Conservation (phyloP, 2,888 invertebrate species). For the Drosophila histrio region DNA sequence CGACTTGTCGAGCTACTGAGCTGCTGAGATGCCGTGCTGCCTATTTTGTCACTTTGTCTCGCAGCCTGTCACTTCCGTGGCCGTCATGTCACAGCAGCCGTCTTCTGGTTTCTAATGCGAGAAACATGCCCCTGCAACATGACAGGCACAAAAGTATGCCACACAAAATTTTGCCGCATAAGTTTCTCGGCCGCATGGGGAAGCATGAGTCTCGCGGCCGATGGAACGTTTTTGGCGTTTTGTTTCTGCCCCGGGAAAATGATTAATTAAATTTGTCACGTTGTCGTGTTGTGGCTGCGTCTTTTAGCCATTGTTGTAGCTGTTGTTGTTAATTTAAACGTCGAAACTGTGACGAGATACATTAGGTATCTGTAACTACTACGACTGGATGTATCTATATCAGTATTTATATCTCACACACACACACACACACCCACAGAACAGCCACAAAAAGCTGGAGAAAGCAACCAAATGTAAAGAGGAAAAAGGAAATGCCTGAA, state of each 20-base stretch:
- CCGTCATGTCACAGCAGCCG: constrained; percentile 68
- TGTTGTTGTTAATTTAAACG: constrained; percentile 68
- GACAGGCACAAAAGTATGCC: constrained; percentile 45
- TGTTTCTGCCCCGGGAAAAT: constrained; percentile 50
- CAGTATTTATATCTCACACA: constrained; percentile 27
- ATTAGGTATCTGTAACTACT: constrained; percentile 48
- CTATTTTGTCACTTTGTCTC: constrained; percentile 61
- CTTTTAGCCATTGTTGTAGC: constrained; percentile 37
- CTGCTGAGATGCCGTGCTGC: constrained; percentile 21
- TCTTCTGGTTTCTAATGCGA: constrained; percentile 47
- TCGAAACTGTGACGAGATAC: constrained; percentile 72
- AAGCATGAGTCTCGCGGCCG: constrained; percentile 20
- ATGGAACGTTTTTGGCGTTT: constrained; percentile 69
- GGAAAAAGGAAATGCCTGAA: constrained; percentile 29
- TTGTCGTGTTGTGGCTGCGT: constrained; percentile 57
- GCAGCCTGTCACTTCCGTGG: constrained; percentile 57
- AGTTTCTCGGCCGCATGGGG: constrained; percentile 50
- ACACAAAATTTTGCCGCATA: constrained; percentile 39
- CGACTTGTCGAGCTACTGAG: not conserved
- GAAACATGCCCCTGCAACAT: constrained; percentile 42
- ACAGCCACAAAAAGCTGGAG: constrained; percentile 6
- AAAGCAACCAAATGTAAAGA: constrained; percentile 18
- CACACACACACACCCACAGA: constrained; percentile 10
- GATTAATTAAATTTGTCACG: constrained; percentile 78
- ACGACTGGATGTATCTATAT: constrained; percentile 9